These are phyloP conservation scores for Ispidina lecontei DNA, from an alignment of 2,797 vertebrate genomes.

Conservation along the genomic window DNA sequence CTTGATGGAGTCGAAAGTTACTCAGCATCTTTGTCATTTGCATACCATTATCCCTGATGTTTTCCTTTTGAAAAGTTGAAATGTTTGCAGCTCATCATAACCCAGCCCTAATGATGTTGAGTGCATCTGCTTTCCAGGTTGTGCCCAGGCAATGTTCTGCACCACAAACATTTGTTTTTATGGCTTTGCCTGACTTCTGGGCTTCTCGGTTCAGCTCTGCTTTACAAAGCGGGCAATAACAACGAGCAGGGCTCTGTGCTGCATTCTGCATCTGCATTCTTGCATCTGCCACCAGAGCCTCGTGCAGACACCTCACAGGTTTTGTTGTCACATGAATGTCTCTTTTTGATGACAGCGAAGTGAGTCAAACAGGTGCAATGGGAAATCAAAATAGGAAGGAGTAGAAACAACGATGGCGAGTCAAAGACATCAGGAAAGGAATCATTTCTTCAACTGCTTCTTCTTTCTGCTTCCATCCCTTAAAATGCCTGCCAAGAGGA, in stretches of 20 bases:
- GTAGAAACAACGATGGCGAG: not conserved
- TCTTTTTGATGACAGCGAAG: conserved; percentile 31
- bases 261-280: not conserved
- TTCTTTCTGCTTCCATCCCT: not conserved
- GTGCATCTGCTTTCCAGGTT: conserved; percentile 74
- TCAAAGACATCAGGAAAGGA: not conserved
- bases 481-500: not conserved
- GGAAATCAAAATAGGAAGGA: not conserved
- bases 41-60: conserved; percentile 72
- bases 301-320: not conserved
- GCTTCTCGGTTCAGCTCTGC: conserved; percentile 37
- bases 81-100: conserved; percentile 73
- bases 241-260: not conserved
- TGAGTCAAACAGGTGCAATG: conserved; percentile 27
- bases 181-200: conserved; percentile 49
- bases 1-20: conserved; percentile 71
- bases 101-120: conserved; percentile 57
- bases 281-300: conserved; percentile 28
- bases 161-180: conserved; percentile 57
- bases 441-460: not conserved
- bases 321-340: not conserved
- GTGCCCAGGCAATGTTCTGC: conserved; percentile 48
- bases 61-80: conserved; percentile 74
- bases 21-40: conserved; percentile 72
- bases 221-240: conserved; percentile 49